Conservation (phyloP, 2,797 vertebrate genomes). For the Hipposideros larvatus region DNA sequence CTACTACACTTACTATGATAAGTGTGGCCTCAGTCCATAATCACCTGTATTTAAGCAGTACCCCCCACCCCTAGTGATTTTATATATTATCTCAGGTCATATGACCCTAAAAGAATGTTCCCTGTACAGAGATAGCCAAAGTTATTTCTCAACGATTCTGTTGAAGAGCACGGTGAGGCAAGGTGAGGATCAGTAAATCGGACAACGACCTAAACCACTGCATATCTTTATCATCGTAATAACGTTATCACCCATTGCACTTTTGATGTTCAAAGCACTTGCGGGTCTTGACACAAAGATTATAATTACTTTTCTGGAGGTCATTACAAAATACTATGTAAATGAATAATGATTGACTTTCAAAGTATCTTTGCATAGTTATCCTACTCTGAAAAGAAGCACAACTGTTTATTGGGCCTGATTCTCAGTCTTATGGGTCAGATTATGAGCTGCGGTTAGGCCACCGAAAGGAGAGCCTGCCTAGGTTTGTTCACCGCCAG, state of each 20-base stretch:
- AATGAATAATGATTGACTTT: constrained; percentile 62
- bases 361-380: constrained; percentile 41
- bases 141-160: not conserved
- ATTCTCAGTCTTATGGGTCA: constrained; percentile 24
- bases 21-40: not conserved
- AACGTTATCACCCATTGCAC: not conserved
- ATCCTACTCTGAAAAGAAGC: constrained; percentile 19
- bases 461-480: not conserved
- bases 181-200: not conserved
- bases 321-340: constrained; percentile 36
- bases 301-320: constrained; percentile 60
- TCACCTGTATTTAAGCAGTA: not conserved
- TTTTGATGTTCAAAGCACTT: constrained; percentile 52
- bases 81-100: not conserved
- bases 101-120: not conserved
- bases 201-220: not conserved
- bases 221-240: not conserved
- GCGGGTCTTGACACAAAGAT: constrained; percentile 29
- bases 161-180: not conserved
- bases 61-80: not conserved
- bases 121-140: not conserved
- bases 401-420: not conserved
- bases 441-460: not conserved
- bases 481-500: not conserved
- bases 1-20: not conserved